Base-by-base conservation (phyloP, 2,888 invertebrate species). In the Caenorhabditis doughertyi region DNA sequence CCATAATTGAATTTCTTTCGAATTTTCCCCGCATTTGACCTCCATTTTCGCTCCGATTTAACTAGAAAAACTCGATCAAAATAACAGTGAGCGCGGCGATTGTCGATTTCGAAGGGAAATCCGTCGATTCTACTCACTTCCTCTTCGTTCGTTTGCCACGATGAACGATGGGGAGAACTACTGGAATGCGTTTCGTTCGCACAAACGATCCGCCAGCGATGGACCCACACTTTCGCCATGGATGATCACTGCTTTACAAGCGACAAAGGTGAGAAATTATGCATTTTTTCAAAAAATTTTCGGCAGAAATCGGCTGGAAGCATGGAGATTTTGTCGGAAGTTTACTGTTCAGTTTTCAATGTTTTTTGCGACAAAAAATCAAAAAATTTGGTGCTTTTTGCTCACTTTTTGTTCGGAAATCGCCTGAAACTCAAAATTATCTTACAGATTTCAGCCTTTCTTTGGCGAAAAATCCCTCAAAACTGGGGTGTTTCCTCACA, bases 141-240 rank as follows among this genome's bases (percentile, higher is more conserved):
- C 47, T 60, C 68, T 16, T 32, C 42, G 39, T 72, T 72, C 71
- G 44, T 51, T 60, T 8, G 9, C 29, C 65, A 55, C 23, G 76
- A 60, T 84, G 84, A 70, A 76, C 67, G 84, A 86, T 70, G 86
- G 84, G 58, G 85, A 86, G 32, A 74, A 77, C 60, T 84, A 80
- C 53, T 88, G 88, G 88, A 85, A 88, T 58, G 85, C 84, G 60
- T 88, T 88, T 58, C 85, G 88, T 29, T 88, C 88, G 32, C 87
- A 88, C 55, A 88, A 88, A 72, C 73, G 87, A 21, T 72, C 77
- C 56, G 58, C 84, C 35, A 80, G 60, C 42, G 82, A 88, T 18
- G 76, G 77, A 16, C 86, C 85, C 3, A 80, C 88, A 0, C 77
- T 87, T n/a, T 68, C 85, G 44, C 85, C 85, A 64, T 87, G 88